Evolutionary conservation across 2,888 invertebrate species (phyloP).

Genomic region (Conomelus anceps): DNA sequence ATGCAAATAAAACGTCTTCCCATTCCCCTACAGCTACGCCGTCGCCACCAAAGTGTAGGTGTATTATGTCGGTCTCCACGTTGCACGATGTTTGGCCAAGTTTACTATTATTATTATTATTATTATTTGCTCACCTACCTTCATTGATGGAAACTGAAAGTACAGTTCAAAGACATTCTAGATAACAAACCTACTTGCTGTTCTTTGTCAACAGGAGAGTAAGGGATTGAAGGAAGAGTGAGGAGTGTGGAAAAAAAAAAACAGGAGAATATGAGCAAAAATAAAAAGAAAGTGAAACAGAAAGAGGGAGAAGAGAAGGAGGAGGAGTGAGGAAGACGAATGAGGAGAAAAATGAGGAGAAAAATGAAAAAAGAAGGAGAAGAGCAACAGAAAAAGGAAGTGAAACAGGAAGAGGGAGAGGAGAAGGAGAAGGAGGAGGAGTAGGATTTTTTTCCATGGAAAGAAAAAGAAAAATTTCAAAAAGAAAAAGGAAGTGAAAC

Average conservation of each 20-base stretch:
- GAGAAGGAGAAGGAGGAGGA: not conserved
- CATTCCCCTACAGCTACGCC: not conserved
- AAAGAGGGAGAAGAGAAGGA: not conserved
- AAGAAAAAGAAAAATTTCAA: not conserved
- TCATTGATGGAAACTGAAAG: not conserved
- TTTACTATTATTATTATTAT: too few relatives aligned
- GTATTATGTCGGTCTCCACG: not conserved
- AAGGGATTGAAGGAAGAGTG: too few relatives aligned
- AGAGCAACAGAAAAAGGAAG: not conserved
- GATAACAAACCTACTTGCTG: too few relatives aligned
- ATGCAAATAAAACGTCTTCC: not conserved
- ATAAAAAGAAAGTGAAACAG: not conserved
- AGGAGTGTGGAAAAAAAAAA: too few relatives aligned
- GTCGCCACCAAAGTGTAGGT: not conserved
- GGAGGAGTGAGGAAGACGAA: not conserved
- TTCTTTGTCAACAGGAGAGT: too few relatives aligned
- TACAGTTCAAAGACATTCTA: too few relatives aligned
- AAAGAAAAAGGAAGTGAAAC: not conserved
- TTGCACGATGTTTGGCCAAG: not conserved
- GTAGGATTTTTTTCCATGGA: not conserved
- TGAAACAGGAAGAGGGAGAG: not conserved
- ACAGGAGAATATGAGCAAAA: not conserved
- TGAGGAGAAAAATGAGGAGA: not conserved
- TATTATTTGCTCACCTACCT: not conserved
- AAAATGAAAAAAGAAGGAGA: not conserved